phyloP scores from a whole-genome alignment of 2,113 vertebrate species.

The Sinocyclocheilus maitianheensis region DNA sequence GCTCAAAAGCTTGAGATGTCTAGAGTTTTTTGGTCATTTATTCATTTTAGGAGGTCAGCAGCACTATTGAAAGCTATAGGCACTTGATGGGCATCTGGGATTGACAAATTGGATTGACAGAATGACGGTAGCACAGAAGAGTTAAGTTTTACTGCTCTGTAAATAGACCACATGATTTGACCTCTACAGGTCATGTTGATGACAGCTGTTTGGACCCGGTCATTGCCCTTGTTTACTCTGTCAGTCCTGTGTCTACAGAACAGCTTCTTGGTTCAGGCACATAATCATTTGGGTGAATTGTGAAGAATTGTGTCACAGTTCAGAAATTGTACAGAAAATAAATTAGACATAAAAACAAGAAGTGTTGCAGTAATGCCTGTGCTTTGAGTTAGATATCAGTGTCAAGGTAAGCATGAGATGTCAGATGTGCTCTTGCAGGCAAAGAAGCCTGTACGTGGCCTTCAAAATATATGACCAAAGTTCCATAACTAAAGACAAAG shows the following conservation, averaged over 20 bases:
- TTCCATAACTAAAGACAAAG: neutral
- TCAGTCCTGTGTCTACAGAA: neutral
- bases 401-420: neutral
- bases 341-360: neutral
- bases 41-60: neutral
- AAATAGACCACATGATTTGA: slow-evolving; percentile 25
- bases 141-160: slow-evolving; percentile 15
- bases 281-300: slow-evolving; percentile 14
- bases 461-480: slow-evolving; percentile 17
- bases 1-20: slow-evolving; percentile 32
- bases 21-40: slow-evolving; percentile 4
- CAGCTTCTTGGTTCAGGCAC: neutral
- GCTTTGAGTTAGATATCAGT: neutral
- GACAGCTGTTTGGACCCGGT: slow-evolving; percentile 14
- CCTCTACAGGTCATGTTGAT: slow-evolving; percentile 8
- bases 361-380: neutral
- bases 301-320: neutral
- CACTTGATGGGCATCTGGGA: neutral
- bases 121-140: neutral
- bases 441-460: neutral
- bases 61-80: neutral
- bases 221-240: slow-evolving; percentile 26
- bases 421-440: slow-evolving; percentile 24
- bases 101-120: neutral
- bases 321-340: neutral